Evolutionary conservation across 2,113 vertebrate species (phyloP), one percentile per base, ranked within the genome.

Genomic region (Isichthys henryi): DNA sequence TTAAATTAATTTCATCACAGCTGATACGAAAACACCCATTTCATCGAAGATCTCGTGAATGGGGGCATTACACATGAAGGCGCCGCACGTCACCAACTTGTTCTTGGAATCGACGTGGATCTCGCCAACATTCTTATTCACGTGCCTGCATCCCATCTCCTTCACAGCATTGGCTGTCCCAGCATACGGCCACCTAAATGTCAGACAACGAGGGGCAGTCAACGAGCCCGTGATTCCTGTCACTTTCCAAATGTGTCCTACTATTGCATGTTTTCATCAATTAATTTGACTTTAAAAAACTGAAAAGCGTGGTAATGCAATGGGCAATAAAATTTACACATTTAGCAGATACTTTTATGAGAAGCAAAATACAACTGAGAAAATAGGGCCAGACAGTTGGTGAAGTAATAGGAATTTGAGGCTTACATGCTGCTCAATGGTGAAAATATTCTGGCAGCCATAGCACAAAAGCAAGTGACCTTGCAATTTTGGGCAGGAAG

Each of bases 1-100:
- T 94, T 93, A 96, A 86, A 94, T 95, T 43, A 97, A 92, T 80
- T 96, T 96, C 21, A 97, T 94, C 5, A 96, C 96, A 82, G 96
- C 96, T 80, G 87, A 90, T 17, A 97, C 95, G 94, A 97, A 96
- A 50, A 94, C 94, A 0, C 96, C 96, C 0, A 97, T 86, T 84
- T 97, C 97, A 43, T 97, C 97, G 46, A 93, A 96, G 5, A 97
- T 90, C 74, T 97, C 91, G 7, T 97, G 97, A 31, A 97, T 5
- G 0, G 96, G 94, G 85, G 96, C 96, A 0, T 96, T 97, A 94
- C 97, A 97, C 97, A 97, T 97, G 90, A 97, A 97, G 31, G 97
- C 97, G 1, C 94, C 94, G 48, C 95, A 96, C 39, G 96, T 97
- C 90, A 97, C 96, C 90, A 97, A 93, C 91, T 96, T 97, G 90